These are phyloP conservation scores for Brevimyrus niger DNA, from an alignment of 2,113 vertebrate species.

Conservation along the genomic window DNA sequence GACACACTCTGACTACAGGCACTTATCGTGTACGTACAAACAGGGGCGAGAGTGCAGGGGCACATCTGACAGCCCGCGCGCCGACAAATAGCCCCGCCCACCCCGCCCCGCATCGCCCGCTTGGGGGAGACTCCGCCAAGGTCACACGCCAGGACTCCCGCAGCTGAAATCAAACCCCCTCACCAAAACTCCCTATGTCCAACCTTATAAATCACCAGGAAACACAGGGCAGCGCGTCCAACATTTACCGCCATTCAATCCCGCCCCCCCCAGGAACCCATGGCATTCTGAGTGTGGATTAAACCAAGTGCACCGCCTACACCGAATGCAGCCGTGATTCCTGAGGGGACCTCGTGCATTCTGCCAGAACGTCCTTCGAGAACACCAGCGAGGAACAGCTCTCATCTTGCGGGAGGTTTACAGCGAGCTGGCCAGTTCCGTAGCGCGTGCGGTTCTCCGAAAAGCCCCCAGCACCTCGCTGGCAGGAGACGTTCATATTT, in stretches of 20 bases:
- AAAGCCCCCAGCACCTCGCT: not conserved
- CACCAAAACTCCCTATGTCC: slow-evolving; percentile 26
- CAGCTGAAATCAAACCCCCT: not conserved
- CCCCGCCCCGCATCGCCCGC: not conserved
- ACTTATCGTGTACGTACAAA: not conserved
- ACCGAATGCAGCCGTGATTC: not conserved
- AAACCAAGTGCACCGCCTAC: not conserved
- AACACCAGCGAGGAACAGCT: not conserved
- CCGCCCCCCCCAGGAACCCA: not conserved
- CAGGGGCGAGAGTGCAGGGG: not conserved
- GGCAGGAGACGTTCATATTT: not conserved
- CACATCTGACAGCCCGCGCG: not conserved
- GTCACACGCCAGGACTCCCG: not conserved
- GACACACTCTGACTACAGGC: not conserved
- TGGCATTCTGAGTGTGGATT: not conserved
- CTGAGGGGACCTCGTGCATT: not conserved
- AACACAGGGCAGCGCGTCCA: not conserved
- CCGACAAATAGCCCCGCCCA: not conserved
- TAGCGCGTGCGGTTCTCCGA: not conserved
- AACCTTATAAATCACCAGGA: not conserved
- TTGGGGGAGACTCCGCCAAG: not conserved
- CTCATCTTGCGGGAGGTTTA: not conserved
- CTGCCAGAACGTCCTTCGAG: not conserved
- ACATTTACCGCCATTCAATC: not conserved
- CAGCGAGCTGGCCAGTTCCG: not conserved